A percentile compares a stretch with the other conserved stretches of the same genome.
Evolutionary conservation across 2,797 vertebrate species (phyloP).

Genomic region (Eulemur coronatus): DNA sequence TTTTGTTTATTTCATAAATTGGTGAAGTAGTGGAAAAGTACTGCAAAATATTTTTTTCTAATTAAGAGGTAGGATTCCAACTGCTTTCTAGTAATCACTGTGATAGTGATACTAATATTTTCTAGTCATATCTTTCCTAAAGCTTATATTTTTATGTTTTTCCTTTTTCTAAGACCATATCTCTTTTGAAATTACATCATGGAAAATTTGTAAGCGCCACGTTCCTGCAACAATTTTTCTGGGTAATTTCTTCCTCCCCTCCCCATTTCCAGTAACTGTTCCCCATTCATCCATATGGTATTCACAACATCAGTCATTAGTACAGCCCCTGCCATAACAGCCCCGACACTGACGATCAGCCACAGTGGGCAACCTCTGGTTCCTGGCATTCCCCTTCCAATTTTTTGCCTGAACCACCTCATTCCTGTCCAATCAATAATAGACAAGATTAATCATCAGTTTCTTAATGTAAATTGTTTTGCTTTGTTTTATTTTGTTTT

Average conservation of each 20-base stretch:
- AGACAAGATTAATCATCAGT: no score
- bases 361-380: neutral
- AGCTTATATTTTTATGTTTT: neutral
- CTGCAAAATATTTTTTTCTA: neutral
- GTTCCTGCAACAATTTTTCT: neutral
- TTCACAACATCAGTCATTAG: rapidly evolving
- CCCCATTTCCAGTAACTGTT: no score
- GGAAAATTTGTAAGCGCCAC: neutral
- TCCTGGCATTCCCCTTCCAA: neutral
- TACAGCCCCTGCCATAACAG: no score
- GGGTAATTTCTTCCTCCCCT: neutral
- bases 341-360: no score
- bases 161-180: neutral
- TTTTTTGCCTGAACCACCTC: no score
- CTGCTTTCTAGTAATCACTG: neutral
- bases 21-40: rapidly evolving
- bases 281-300: rapidly evolving
- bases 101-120: no score
- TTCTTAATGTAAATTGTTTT: neutral
- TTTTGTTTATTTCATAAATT: neutral
- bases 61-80: neutral
- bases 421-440: neutral
- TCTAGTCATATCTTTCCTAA: neutral
- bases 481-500: no score
- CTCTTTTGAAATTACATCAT: neutral